A percentile compares a stretch with the other conserved stretches of the same genome.
Conservation (phyloP, 2,888 invertebrate genomes). For the Apamea anceps region DNA sequence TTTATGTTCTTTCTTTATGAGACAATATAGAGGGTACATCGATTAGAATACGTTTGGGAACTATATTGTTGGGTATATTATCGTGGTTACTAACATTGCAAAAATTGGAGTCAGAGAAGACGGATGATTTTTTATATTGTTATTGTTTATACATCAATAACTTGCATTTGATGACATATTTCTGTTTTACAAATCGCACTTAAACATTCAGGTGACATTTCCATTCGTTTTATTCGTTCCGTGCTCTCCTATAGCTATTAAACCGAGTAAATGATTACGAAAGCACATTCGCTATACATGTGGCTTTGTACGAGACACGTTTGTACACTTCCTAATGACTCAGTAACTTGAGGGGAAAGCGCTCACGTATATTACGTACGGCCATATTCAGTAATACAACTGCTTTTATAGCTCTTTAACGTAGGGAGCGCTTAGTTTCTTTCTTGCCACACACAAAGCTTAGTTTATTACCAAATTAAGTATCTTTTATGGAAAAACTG, state of each 20-base stretch:
- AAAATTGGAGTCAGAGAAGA: neutral
- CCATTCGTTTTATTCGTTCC: slow-evolving; percentile 25
- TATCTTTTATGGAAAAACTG: neutral
- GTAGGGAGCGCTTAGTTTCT: slow-evolving; percentile 24
- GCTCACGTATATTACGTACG: slow-evolving; percentile 55
- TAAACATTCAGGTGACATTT: neutral
- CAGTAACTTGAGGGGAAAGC: slow-evolving; percentile 51
- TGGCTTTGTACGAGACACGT: slow-evolving; percentile 40
- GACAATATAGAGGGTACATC: slow-evolving; percentile 3
- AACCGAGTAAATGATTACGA: slow-evolving; percentile 52
- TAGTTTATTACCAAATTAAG: slow-evolving; percentile 9
- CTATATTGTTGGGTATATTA: neutral
- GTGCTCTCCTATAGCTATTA: slow-evolving; percentile 37
- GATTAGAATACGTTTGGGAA: slow-evolving; percentile 12
- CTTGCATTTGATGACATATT: neutral
- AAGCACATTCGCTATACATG: slow-evolving; percentile 50
- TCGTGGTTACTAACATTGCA: neutral
- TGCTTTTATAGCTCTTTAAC: slow-evolving; percentile 56
- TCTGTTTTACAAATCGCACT: neutral
- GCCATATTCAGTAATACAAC: slow-evolving; percentile 47
- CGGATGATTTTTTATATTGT: neutral
- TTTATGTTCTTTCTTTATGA: slow-evolving; percentile 46
- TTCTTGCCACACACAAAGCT: slow-evolving; percentile 13
- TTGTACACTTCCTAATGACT: slow-evolving; percentile 54
- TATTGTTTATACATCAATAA: neutral